phyloP scores from a whole-genome alignment of 2,888 invertebrate genomes.

The Julus scanicus region DNA sequence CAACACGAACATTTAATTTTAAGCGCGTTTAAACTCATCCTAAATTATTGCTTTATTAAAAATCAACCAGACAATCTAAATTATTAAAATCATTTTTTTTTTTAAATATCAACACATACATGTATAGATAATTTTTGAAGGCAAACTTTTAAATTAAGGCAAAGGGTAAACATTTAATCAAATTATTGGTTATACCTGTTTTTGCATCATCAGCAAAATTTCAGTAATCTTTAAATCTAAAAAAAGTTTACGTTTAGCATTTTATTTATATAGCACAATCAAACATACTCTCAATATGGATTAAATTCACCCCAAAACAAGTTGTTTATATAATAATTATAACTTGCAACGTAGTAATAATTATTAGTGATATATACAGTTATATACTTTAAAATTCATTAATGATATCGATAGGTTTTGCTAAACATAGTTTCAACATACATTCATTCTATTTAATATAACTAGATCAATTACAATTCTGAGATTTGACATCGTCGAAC shows the following conservation, averaged over 20 bases:
- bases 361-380: constrained; percentile 14
- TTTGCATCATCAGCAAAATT: not conserved
- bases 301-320: constrained; percentile 3
- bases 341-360: not conserved
- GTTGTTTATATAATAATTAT: not conserved
- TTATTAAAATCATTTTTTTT: constrained; percentile 11
- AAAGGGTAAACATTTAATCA: constrained; percentile 10
- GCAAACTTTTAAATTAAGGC: constrained; percentile 44
- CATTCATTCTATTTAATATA: constrained; percentile 31
- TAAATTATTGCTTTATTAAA: not conserved
- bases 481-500: not conserved
- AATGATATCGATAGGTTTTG: not conserved
- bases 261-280: not conserved
- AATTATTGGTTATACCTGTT: not conserved
- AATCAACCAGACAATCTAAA: not conserved
- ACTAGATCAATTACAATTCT: not conserved
- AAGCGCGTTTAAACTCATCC: not conserved
- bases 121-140: constrained; percentile 7
- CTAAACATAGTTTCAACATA: constrained; percentile 28
- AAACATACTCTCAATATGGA: not conserved
- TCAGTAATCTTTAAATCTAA: not conserved
- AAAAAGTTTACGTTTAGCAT: not conserved
- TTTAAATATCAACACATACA: constrained; percentile 10
- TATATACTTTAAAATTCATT: constrained; percentile 18
- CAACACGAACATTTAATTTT: not conserved